phyloP scores from a whole-genome alignment of 2,888 invertebrate genomes.

The Drosophila mimica region DNA sequence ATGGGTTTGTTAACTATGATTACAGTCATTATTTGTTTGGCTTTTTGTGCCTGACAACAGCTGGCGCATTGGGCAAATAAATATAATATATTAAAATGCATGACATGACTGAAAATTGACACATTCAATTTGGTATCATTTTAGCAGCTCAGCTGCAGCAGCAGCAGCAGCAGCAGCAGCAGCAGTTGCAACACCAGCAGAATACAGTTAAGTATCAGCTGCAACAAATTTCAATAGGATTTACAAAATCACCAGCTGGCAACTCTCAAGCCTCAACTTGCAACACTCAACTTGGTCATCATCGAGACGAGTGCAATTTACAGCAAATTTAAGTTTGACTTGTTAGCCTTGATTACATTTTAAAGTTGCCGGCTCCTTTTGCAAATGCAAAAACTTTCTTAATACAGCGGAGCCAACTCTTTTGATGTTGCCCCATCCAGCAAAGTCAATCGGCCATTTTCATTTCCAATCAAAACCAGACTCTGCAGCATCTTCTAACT shows the following conservation, averaged over 20 bases:
- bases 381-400: conserved; percentile 73
- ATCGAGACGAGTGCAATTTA: conserved; percentile 35
- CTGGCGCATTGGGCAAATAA: conserved; percentile 57
- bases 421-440: conserved; percentile 22
- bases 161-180: conserved; percentile 52
- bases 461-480: conserved; percentile 44
- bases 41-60: conserved; percentile 47
- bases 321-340: conserved; percentile 73
- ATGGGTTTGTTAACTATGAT: conserved; percentile 41
- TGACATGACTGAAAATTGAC: conserved; percentile 71
- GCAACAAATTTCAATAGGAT: conserved; percentile 57
- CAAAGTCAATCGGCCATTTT: conserved; percentile 49
- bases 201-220: conserved; percentile 48
- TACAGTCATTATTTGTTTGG: conserved; percentile 47
- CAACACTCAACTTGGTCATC: not conserved
- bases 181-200: not conserved
- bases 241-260: conserved; percentile 41
- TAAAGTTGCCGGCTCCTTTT: conserved; percentile 54
- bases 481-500: not conserved
- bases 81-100: conserved; percentile 67
- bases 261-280: not conserved
- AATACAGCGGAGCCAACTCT: conserved; percentile 47
- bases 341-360: conserved; percentile 69
- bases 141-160: conserved; percentile 60
- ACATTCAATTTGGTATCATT: conserved; percentile 68